phyloP scores from a whole-genome alignment of 2,113 vertebrate species.

The Pyxicephalus adspersus region DNA sequence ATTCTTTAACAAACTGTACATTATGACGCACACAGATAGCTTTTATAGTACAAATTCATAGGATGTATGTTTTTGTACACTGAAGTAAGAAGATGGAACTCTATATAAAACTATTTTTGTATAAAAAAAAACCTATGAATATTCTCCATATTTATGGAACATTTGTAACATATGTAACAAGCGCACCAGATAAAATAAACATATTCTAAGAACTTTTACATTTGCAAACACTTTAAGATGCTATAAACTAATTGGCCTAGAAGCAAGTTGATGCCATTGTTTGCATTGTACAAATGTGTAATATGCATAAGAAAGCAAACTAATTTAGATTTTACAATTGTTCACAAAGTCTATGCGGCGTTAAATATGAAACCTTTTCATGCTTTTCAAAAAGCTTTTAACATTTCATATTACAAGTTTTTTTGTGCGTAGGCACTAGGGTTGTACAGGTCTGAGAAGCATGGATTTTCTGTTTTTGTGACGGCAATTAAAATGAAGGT shows the following conservation, averaged over 20 bases:
- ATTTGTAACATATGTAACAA: no score
- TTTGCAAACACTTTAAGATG: not conserved
- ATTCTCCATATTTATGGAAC: not conserved
- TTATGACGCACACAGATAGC: constrained; percentile 18
- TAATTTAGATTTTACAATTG: not conserved
- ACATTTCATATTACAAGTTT: not conserved
- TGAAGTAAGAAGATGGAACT: not conserved
- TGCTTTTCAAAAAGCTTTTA: not conserved
- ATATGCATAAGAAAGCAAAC: constrained; percentile 26
- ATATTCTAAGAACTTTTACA: not conserved
- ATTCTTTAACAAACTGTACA: constrained; percentile 28
- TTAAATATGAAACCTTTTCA: not conserved
- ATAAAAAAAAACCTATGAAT: constrained; percentile 11
- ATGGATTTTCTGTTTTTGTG: not conserved
- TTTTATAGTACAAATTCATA: constrained; percentile 1
- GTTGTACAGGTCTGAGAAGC: not conserved
- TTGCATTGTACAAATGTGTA: not conserved
- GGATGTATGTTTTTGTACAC: not conserved
- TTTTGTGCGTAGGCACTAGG: not conserved
- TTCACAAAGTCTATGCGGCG: not conserved
- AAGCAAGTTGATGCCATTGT: constrained; percentile 13
- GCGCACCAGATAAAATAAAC: not conserved
- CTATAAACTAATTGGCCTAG: constrained; percentile 18
- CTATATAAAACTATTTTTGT: not conserved
- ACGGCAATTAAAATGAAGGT: no score